These are phyloP conservation scores for Magallana angulata DNA, from an alignment of 1,140 invertebrate genomes.

Conservation along the genomic window DNA sequence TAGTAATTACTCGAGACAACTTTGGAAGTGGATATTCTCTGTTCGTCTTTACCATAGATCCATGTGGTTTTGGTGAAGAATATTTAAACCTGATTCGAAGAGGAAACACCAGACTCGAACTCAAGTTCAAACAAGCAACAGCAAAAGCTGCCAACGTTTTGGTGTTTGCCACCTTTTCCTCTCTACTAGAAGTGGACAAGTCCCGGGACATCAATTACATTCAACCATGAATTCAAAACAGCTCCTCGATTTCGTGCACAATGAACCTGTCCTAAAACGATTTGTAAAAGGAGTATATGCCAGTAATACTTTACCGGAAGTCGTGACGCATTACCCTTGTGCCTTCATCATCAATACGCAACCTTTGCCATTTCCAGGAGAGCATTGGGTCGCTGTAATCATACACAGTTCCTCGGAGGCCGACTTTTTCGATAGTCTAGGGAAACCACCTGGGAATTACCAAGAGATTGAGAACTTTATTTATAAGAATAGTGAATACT, in stretches of 20 bases:
- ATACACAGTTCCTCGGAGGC: constrained; percentile 38
- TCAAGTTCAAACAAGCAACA: constrained; percentile 37
- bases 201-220: constrained; percentile 45
- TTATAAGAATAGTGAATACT: constrained; percentile 42
- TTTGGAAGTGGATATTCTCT: constrained; percentile 52
- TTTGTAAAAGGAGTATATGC: constrained; percentile 8
- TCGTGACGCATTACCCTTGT: constrained; percentile 3
- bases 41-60: constrained; percentile 42
- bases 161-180: constrained; percentile 22
- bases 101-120: constrained; percentile 53
- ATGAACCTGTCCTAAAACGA: not conserved
- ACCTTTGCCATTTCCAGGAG: constrained; percentile 40
- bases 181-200: constrained; percentile 49
- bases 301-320: constrained; percentile 17
- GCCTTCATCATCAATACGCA: constrained; percentile 47
- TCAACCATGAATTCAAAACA: constrained; percentile 46
- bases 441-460: constrained; percentile 19
- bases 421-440: constrained; percentile 49
- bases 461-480: constrained; percentile 42
- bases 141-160: constrained; percentile 5
- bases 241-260: constrained; percentile 16
- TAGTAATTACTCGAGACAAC: constrained; percentile 41
- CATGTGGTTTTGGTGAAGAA: constrained; percentile 42
- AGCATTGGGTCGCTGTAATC: constrained; percentile 47
- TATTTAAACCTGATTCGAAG: constrained; percentile 49